These are phyloP conservation scores for Origma solitaria DNA, from an alignment of 2,113 vertebrate species.

Conservation along the genomic window DNA sequence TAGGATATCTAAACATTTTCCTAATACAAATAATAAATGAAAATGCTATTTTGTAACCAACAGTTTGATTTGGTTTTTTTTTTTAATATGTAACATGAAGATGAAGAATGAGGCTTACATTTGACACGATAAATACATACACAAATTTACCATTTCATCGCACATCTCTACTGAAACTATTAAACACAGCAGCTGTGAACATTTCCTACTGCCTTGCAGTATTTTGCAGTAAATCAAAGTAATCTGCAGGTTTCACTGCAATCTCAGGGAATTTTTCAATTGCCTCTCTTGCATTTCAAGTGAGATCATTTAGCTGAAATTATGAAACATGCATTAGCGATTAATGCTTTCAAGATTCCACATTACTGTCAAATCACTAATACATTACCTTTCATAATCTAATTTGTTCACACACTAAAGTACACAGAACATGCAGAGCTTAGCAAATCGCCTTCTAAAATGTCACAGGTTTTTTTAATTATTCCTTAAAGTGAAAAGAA, in stretches of 20 bases:
- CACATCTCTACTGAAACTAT: not conserved
- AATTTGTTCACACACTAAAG: slow-evolving; percentile 56
- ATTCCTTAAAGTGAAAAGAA: slow-evolving; percentile 13
- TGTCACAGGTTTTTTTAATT: not conserved
- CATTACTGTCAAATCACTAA: slow-evolving; percentile 50
- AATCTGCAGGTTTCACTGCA: slow-evolving; percentile 39
- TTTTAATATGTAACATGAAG: not conserved
- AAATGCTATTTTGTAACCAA: not conserved
- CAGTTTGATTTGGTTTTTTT: not conserved
- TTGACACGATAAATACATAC: not conserved
- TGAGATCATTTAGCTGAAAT: slow-evolving; percentile 42
- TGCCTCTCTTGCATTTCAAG: slow-evolving; percentile 22
- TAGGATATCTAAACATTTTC: not conserved
- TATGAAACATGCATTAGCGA: slow-evolving; percentile 20
- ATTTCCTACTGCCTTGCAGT: not conserved
- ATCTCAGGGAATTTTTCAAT: slow-evolving; percentile 39
- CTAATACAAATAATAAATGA: not conserved
- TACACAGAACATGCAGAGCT: slow-evolving; percentile 53
- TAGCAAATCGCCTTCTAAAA: slow-evolving; percentile 35
- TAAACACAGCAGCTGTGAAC: not conserved
- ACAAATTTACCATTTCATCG: not conserved
- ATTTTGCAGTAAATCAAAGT: slow-evolving; percentile 52
- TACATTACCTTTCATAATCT: slow-evolving; percentile 54
- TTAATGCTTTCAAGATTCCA: slow-evolving; percentile 49
- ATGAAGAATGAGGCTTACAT: not conserved